phyloP scores from a whole-genome alignment of 2,888 invertebrate genomes.

The Lissonota sp. region DNA sequence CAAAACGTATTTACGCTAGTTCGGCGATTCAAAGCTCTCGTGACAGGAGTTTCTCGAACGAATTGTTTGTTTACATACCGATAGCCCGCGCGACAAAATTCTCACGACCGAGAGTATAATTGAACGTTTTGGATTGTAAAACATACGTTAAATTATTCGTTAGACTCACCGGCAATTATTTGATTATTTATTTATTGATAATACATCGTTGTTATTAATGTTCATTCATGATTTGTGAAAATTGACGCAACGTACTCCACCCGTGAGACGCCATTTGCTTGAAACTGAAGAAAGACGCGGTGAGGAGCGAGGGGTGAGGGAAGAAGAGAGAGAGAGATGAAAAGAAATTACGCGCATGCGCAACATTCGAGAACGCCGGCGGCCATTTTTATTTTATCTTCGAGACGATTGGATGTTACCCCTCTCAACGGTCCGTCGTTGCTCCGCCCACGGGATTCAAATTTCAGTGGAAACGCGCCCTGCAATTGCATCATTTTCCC shows the following conservation, averaged over 20 bases:
- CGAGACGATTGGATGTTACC: neutral
- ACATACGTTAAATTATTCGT: constrained; percentile 40
- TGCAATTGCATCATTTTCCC: too few relatives aligned
- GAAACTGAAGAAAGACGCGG: constrained; percentile 63
- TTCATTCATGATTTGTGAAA: constrained; percentile 84
- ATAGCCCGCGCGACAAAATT: constrained; percentile 69
- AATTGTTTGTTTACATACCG: constrained; percentile 81
- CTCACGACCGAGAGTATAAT: constrained; percentile 36
- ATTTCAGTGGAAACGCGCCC: neutral
- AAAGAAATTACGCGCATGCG: constrained; percentile 52
- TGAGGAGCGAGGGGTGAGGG: constrained; percentile 34
- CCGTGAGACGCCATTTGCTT: constrained; percentile 85
- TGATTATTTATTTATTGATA: constrained; percentile 69
- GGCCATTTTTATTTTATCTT: constrained; percentile 8
- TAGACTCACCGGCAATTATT: constrained; percentile 75
- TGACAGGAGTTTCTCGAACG: constrained; percentile 67
- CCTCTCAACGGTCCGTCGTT: too few relatives aligned
- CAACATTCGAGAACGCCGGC: constrained; percentile 35
- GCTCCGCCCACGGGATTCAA: neutral
- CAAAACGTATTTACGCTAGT: constrained; percentile 14
- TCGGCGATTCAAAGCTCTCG: constrained; percentile 65
- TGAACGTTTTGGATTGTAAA: constrained; percentile 2
- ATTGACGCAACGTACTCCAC: constrained; percentile 83
- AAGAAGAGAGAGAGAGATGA: constrained; percentile 32
- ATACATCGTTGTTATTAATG: constrained; percentile 76